Conservation (phyloP, 92 coral and sea anemone genomes). For the Parazoanthus swiftii region DNA sequence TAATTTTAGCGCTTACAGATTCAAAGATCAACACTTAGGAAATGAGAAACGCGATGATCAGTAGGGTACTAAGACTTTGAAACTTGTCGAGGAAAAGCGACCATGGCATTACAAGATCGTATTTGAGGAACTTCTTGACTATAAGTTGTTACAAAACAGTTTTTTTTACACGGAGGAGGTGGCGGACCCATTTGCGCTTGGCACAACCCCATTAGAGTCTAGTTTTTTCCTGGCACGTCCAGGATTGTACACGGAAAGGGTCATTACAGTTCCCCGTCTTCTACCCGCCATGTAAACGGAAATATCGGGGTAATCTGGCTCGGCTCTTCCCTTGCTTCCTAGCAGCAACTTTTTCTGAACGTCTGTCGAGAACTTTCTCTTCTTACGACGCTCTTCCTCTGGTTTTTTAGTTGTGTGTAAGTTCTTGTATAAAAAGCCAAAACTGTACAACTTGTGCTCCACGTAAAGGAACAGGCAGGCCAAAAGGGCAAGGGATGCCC, state of each 20-base stretch:
- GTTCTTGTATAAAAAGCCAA: constrained; percentile 71
- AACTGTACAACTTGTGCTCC: constrained; percentile 71
- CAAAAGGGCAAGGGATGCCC: constrained; percentile 66
- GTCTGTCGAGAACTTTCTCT: constrained; percentile 60
- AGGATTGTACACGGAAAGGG: constrained; percentile 70
- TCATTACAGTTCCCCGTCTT: constrained; percentile 53
- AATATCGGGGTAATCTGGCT: constrained; percentile 72
- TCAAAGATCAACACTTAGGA: too few relatives aligned
- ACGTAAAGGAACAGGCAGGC: constrained; percentile 63
- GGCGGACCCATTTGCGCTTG: constrained; percentile 35
- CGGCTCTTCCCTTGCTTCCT: constrained; percentile 33
- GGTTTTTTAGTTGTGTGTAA: constrained; percentile 45
- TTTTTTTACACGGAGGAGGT: constrained; percentile 30
- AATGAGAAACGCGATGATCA: too few relatives aligned
- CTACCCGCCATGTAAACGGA: constrained; percentile 62
- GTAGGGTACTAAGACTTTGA: too few relatives aligned
- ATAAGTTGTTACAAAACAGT: too few relatives aligned
- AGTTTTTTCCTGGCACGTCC: constrained; percentile 47
- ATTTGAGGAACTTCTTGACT: too few relatives aligned
- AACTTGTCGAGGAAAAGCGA: too few relatives aligned
- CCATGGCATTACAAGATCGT: too few relatives aligned
- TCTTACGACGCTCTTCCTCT: constrained; percentile 46
- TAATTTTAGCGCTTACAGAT: too few relatives aligned
- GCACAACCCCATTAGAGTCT: constrained; percentile 5
- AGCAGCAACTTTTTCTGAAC: constrained; percentile 67